These are phyloP conservation scores for Eriocheir sinensis DNA, from an alignment of 1,140 invertebrate genomes.

Conservation along the genomic window DNA sequence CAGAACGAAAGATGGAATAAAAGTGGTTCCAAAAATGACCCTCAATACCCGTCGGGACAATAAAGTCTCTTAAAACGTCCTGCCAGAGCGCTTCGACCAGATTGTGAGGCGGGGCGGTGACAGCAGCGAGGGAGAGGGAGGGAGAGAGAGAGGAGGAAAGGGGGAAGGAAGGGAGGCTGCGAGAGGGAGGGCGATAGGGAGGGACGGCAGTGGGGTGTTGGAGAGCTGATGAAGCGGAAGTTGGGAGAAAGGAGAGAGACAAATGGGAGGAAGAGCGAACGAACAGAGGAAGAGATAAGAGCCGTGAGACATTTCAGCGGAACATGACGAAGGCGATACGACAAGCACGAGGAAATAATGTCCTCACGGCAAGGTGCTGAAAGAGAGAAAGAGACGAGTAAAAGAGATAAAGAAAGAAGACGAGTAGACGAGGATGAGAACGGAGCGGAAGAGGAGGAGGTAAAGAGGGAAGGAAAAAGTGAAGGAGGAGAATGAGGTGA, in stretches of 20 bases:
- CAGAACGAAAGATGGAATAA: neutral
- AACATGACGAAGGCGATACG: neutral
- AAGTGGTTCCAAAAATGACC: neutral
- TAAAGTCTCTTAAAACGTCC: slow-evolving; percentile 15
- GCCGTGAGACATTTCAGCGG: neutral
- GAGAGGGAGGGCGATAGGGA: neutral
- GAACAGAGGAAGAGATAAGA: neutral
- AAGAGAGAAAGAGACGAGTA: neutral
- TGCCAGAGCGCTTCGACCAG: neutral
- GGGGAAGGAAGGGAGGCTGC: too few species aligned
- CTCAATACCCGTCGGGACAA: neutral
- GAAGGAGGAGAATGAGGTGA: too few species aligned
- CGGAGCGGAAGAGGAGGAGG: too few species aligned
- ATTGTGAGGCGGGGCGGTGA: neutral
- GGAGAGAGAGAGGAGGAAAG: neutral
- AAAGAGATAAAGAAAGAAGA: too few species aligned
- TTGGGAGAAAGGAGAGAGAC: slow-evolving; percentile 10
- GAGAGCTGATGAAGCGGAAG: neutral
- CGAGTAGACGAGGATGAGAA: too few species aligned
- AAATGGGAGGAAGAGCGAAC: neutral
- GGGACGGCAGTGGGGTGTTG: neutral
- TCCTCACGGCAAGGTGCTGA: too few species aligned
- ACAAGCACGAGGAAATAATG: too few species aligned
- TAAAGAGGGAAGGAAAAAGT: too few species aligned
- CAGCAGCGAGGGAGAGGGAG: neutral